phyloP scores from a whole-genome alignment of 2,113 vertebrate species.

The Potamarius usumacintae region DNA sequence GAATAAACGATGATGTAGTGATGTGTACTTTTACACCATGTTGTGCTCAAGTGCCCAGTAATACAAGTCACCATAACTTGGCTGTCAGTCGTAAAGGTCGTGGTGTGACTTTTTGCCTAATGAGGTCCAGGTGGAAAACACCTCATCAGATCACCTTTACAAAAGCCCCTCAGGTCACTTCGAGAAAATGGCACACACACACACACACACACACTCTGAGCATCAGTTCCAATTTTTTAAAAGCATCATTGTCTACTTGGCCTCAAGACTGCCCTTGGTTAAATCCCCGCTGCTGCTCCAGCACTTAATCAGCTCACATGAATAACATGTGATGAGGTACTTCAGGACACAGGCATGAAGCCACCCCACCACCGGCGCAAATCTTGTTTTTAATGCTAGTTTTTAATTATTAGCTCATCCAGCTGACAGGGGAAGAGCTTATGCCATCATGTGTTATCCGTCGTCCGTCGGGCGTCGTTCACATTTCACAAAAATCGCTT shows the following conservation, averaged over 20 bases:
- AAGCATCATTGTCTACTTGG: background rate
- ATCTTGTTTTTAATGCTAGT: background rate
- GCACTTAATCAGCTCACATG: background rate
- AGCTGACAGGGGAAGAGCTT: too few species aligned
- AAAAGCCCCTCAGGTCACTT: slow-evolving; percentile 26
- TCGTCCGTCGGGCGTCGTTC: too few species aligned
- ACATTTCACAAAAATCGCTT: too few species aligned
- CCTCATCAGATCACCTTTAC: slow-evolving; percentile 36
- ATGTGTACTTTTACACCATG: slow-evolving; percentile 6
- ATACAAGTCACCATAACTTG: slow-evolving; percentile 23
- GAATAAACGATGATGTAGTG: slow-evolving; percentile 24
- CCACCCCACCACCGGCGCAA: background rate
- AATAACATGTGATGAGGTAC: background rate
- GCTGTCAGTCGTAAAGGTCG: slow-evolving; percentile 24
- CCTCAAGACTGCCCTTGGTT: slow-evolving; percentile 25
- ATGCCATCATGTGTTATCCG: too few species aligned
- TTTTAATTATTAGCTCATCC: background rate
- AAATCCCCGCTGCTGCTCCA: background rate
- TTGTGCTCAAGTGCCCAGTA: background rate
- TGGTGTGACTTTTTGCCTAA: slow-evolving; percentile 40
- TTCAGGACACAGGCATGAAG: background rate
- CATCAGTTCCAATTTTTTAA: background rate
- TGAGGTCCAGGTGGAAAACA: slow-evolving; percentile 36
- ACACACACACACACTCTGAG: background rate
- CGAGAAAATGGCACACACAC: slow-evolving; percentile 26